Conservation (phyloP, 2,113 vertebrate genomes). For the Chinchilla lanigera region DNA sequence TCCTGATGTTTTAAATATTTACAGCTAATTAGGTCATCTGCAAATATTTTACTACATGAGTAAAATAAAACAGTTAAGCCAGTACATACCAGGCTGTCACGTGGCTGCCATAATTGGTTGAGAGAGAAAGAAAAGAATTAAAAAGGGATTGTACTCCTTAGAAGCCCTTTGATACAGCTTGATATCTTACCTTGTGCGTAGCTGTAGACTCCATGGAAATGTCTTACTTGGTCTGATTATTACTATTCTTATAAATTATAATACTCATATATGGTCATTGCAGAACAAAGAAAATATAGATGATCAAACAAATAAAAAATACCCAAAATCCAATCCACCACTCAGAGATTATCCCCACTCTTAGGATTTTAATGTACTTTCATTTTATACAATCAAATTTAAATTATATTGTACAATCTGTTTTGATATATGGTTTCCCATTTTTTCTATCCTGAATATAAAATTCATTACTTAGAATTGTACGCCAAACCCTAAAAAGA, state of each 20-base stretch:
- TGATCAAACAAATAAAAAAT: neutral
- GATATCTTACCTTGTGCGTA: neutral
- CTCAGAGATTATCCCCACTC: neutral
- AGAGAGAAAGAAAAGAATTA: neutral
- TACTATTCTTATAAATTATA: neutral
- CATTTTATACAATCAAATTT: neutral
- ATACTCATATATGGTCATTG: neutral
- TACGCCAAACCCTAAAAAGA: conserved; percentile 14
- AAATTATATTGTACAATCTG: conserved; percentile 27
- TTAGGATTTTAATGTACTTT: neutral
- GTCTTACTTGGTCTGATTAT: neutral
- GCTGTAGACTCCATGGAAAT: neutral
- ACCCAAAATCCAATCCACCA: neutral
- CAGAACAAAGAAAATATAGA: neutral
- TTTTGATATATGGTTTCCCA: neutral
- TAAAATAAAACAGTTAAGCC: neutral
- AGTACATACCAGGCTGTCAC: neutral
- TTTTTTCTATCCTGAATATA: neutral
- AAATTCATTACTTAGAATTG: neutral
- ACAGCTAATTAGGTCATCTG: neutral
- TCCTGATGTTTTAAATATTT: conserved; percentile 14
- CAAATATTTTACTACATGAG: neutral
- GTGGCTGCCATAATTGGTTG: neutral
- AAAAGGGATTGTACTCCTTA: neutral
- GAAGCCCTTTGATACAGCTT: neutral